Base-by-base conservation (phyloP, 2,113 vertebrate species). In the Lepus americanus region DNA sequence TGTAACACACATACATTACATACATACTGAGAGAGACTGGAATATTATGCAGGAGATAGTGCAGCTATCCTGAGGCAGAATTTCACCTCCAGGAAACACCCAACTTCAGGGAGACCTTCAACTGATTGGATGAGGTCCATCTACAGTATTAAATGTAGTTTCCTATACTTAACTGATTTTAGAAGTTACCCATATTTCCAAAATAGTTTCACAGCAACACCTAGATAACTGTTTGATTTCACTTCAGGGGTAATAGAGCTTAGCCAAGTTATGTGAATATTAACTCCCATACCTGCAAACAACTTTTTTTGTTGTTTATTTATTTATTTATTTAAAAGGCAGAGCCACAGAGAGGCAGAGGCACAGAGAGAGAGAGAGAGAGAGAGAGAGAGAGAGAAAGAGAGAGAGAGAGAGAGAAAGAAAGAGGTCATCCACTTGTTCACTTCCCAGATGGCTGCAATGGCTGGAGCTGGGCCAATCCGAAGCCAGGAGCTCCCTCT, bases 191-290 rank as follows among this genome's bases (percentile, higher is more conserved):
- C 55, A 80, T 8, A 80, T 59, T 96, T 74, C 23, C 33, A 88
- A 83, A 69, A 76, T 19, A 51, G 44, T 19, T 85, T 90, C 33
- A 59, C 10, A 94, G 20, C 17, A 39, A 49, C 12, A 64, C 44
- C 44, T 95, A 66, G 20, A 33, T 90, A 61, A 85, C 10, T 85
- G 13, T 74, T 85, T 89, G 33, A 36, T 31, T 80, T 89, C 63
- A 69, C 84, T 77, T 17, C 39, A 33, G 9, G 33, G 39, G 4
- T 72, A 61, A 27, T 88, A 12, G 33, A 88, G 13, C 14, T 67
- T 85, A 44, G 67, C 74, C 78, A 85, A 44, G 19, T 31, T 44
- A 74, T 53, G 39, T 53, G 64, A 80, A 79, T 77, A 73, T 5
- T 10, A 87, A 79, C 20, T 36, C 20, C 87, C 55, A 85, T 4